These are phyloP conservation scores for Lamproptera curius DNA, from an alignment of 2,888 invertebrate genomes.

Conservation along the genomic window DNA sequence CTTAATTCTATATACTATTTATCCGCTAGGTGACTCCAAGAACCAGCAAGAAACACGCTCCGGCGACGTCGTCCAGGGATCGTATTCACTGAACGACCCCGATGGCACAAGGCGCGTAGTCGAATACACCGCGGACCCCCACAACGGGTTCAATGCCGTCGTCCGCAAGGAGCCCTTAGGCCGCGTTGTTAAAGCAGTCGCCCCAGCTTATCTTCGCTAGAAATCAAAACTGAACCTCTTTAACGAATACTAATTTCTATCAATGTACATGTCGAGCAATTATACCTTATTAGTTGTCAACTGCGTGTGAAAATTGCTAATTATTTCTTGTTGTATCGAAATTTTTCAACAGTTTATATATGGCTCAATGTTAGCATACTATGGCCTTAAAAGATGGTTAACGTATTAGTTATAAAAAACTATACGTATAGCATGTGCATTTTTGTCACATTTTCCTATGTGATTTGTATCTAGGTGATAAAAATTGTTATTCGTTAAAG, in stretches of 20 bases:
- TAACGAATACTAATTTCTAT: too few relatives aligned
- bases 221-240: too few relatives aligned
- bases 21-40: conserved; percentile 63
- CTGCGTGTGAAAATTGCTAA: conserved; percentile 1
- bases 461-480: neutral
- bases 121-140: conserved; percentile 82
- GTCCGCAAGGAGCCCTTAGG: conserved; percentile 80
- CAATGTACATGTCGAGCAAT: too few relatives aligned
- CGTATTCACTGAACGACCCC: conserved; percentile 80
- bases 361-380: conserved; percentile 1
- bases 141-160: conserved; percentile 82
- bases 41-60: conserved; percentile 74
- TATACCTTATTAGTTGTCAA: too few relatives aligned
- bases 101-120: conserved; percentile 81
- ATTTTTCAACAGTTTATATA: too few relatives aligned
- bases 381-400: neutral
- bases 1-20: too few relatives aligned
- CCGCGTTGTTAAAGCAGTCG: conserved; percentile 64
- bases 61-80: conserved; percentile 82
- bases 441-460: too few relatives aligned
- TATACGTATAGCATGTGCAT: too few relatives aligned
- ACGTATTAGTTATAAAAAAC: too few relatives aligned
- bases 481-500: neutral
- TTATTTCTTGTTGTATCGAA: conserved; percentile 5
- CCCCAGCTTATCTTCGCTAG: conserved; percentile 49